Evolutionary conservation across 1,140 invertebrate genomes (phyloP).

Genomic region (Rhopalosiphum padi): DNA sequence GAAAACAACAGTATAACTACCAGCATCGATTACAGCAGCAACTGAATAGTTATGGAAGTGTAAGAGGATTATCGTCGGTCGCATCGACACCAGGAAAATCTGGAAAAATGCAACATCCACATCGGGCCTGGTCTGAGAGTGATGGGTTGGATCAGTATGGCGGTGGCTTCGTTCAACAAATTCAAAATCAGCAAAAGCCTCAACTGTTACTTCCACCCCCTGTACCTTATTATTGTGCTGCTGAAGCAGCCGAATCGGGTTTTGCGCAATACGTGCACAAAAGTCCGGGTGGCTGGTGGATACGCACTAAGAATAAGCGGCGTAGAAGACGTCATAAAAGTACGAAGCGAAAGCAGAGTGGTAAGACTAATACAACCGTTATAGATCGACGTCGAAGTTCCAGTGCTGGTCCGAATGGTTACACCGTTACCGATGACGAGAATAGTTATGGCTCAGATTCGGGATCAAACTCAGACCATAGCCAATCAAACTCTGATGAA

Average conservation of each 20-base stretch:
- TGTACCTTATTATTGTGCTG: conserved; percentile 25
- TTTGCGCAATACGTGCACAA: conserved; percentile 2
- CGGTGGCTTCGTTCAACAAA: background rate
- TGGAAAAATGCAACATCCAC: background rate
- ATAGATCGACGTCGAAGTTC: background rate
- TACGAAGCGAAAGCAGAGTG: no score
- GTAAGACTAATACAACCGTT: background rate
- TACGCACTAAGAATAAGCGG: background rate
- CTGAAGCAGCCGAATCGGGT: background rate
- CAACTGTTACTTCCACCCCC: background rate
- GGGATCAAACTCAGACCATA: background rate
- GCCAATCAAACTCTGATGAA: background rate
- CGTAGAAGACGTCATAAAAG: background rate
- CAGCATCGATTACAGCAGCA: background rate
- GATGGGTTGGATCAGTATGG: conserved; percentile 9
- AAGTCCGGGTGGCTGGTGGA: background rate
- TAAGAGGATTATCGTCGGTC: background rate
- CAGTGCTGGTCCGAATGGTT: background rate
- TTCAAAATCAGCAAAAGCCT: background rate
- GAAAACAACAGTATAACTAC: background rate
- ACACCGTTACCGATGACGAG: background rate
- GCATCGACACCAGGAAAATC: background rate
- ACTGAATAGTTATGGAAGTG: background rate
- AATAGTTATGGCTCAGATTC: background rate
- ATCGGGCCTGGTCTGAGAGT: conserved; percentile 28